Base-by-base conservation (phyloP, 2,888 invertebrate species). In the Cantharis flavilabris region DNA sequence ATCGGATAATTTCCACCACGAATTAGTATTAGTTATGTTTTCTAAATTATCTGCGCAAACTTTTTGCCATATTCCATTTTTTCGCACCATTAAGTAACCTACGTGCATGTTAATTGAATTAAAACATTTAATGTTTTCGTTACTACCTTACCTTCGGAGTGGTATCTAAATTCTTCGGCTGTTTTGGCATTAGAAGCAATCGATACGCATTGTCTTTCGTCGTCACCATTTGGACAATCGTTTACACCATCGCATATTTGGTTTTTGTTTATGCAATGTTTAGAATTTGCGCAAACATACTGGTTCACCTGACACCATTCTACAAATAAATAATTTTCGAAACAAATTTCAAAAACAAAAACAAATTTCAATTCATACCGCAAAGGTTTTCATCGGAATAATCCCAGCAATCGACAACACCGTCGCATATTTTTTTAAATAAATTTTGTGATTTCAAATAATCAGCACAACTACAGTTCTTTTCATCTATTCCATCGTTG, bases 381-480 rank as follows among this genome's bases (percentile, higher is more conserved):
- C 95, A 95, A 81, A 92, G 90, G 83, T 92, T 92, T 88, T 95
- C 95, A 86, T 95, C 95, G 0, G 94, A 93, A 85, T 92, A 94
- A 86, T 95, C 95, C 92, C 93, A 94, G 84, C 95, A 95, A 84
- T 95, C 95, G 1, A 94, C 92, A 26, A 94, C 90, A 1, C 95
- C 95, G 83, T 95, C 95, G 84, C 95, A 95, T 71, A 95, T 93
- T 87, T 95, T 95, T 13, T 93, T 90, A 78, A 92, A 89, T 0
- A 94, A 89, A 80, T 92, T 91, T 83, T 94, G 94, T 1, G 94
- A 92, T 75, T 90, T 90, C 64, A 95, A 86, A 83, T 94, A 94
- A 86, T 95, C 94, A 9, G 94, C 94, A 85, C 95, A 95, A 18
- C 93, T 91, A 84, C 95, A 95, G 73, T 92, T 91, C 28, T 90